Evolutionary conservation across 2,113 vertebrate species (phyloP).

Genomic region (Bufo bufo): DNA sequence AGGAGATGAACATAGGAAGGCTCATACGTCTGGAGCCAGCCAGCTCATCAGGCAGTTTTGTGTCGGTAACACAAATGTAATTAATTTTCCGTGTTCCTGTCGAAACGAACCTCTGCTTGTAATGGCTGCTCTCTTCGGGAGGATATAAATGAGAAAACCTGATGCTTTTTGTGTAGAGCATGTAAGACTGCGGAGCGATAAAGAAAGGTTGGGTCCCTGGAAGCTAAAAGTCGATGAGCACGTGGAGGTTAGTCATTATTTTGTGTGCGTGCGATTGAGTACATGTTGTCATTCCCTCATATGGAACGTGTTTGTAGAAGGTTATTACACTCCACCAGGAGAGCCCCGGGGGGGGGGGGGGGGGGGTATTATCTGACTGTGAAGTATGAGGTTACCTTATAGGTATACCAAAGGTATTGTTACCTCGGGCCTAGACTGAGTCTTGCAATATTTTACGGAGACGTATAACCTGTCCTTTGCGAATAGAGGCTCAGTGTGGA

Average conservation of each 20-base stretch:
- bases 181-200: not conserved
- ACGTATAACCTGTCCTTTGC: too few relatives aligned
- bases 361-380: too few relatives aligned
- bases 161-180: not conserved
- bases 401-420: too few relatives aligned
- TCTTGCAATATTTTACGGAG: too few relatives aligned
- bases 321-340: constrained; percentile 1
- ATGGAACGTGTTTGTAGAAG: not conserved
- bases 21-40: not conserved
- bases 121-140: not conserved
- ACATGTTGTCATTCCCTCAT: not conserved
- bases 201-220: not conserved
- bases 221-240: not conserved
- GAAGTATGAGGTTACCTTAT: too few relatives aligned
- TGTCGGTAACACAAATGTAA: constrained; percentile 25
- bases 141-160: not conserved
- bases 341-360: not conserved
- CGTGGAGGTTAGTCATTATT: not conserved
- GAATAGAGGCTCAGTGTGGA: too few relatives aligned
- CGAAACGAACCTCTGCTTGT: not conserved
- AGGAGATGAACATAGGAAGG: not conserved
- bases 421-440: too few relatives aligned
- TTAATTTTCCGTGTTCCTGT: constrained; percentile 40
- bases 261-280: not conserved
- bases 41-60: not conserved